Conservation (phyloP, 1,140 invertebrate genomes). For the Argopecten irradians region DNA sequence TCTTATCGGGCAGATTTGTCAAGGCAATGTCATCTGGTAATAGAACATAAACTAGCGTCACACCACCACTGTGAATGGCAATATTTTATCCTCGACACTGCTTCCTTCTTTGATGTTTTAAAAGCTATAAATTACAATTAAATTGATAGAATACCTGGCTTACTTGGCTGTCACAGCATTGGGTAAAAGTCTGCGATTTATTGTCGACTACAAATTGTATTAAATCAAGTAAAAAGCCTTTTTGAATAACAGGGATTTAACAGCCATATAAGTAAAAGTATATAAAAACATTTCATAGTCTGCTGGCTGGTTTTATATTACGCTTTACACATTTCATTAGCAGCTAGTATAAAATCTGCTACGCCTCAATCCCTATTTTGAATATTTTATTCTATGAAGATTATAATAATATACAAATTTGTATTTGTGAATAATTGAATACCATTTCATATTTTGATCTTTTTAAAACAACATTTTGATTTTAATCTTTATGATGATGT, state of each 20-base stretch:
- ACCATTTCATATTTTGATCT: no score
- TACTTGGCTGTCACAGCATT: background rate
- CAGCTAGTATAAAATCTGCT: no score
- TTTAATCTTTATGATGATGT: no score
- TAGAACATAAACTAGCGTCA: background rate
- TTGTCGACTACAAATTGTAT: background rate
- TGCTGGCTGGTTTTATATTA: background rate
- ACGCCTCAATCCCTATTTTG: no score
- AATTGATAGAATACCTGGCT: constrained; percentile 21
- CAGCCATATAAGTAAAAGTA: background rate
- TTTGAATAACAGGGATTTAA: background rate
- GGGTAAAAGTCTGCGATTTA: background rate
- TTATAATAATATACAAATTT: no score
- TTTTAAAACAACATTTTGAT: no score
- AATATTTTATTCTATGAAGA: no score
- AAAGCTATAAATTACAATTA: constrained; percentile 9
- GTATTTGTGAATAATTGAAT: no score
- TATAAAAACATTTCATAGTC: background rate
- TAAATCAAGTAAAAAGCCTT: background rate
- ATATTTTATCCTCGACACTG: background rate
- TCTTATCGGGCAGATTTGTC: background rate
- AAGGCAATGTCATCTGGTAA: background rate
- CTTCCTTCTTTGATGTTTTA: background rate
- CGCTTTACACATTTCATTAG: no score
- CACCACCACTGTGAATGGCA: background rate